Evolutionary conservation across 1,140 invertebrate species (phyloP), one percentile per base, ranked within the genome.

Genomic region (Drosophila ambigua): DNA sequence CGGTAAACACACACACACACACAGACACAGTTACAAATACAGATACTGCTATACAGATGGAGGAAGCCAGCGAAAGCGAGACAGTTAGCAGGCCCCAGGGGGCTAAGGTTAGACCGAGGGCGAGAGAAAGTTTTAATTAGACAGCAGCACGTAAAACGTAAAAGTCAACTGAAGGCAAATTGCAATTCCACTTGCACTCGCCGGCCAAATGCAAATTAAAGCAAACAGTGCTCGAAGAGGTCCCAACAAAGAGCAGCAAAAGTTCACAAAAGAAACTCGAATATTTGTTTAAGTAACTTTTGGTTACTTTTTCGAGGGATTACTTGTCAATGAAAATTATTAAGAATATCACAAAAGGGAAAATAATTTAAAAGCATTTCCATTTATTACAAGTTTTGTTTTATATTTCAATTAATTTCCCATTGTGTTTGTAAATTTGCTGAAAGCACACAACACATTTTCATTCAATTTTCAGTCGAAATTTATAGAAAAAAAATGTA

Each of bases 111-210:
- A 39, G 35, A 11, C 1, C 35, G 35, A 39, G 35, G 11, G 9
- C 35, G 11, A 4, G 63, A 49, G 63, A 87, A 85, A 87, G 74
- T 87, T 87, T 87, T 87, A 87, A 87, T 87, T 87, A 87, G 82
- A 87, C 82, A 87, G 82, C 78, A 82, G 78, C 57, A 80, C 82
- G 64, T 87, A 75, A 79, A 28, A 28, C 26, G 26, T 28, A 39
- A 39, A 77, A 78, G 66, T 78, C 74, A 88, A 82, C 81, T 71
- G 65, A 57, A 78, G 75, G 74, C 82, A 85, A 75, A 85, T 85
- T 88, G 78, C 78, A 87, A 85, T 75, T 85, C 59, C 28, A 77
- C 73, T 87, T 72, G 68, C 63, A 78, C 67, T 77, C 68, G 63
- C 28, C 55, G 59, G 55, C 66, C 72, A 74, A 63, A 74, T 72